Conservation (phyloP, 2,113 vertebrate species). For the Artemisiospiza belli region DNA sequence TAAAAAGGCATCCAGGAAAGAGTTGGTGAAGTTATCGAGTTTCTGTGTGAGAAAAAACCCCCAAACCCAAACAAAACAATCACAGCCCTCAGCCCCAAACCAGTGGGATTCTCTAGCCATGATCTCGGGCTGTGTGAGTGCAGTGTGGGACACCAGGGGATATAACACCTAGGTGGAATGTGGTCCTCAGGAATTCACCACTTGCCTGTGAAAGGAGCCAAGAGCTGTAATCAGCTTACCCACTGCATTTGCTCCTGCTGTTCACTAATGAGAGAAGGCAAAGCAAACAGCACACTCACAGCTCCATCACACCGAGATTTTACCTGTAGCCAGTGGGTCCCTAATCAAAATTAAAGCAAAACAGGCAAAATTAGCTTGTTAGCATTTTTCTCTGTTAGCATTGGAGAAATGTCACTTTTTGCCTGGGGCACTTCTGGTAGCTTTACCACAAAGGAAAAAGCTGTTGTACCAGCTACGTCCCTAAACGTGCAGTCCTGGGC, state of each 20-base stretch:
- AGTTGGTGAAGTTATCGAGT: not conserved
- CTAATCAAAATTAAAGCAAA: slow-evolving; percentile 60
- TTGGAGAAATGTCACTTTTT: slow-evolving; percentile 60
- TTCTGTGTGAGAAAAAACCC: not conserved
- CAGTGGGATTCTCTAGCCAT: not conserved
- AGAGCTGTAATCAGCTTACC: slow-evolving; percentile 45
- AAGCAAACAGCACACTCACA: slow-evolving; percentile 45
- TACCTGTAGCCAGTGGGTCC: slow-evolving; percentile 38
- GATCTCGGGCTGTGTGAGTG: not conserved
- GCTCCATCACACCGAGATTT: slow-evolving; percentile 30
- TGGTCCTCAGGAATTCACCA: not conserved
- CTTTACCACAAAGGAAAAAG: slow-evolving; percentile 14
- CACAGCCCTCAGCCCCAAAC: not conserved
- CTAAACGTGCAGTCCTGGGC: slow-evolving; percentile 11
- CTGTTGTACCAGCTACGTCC: not conserved
- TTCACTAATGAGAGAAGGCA: slow-evolving; percentile 58
- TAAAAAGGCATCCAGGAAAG: slow-evolving; percentile 13
- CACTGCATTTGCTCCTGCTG: slow-evolving; percentile 35
- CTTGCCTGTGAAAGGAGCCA: slow-evolving; percentile 33
- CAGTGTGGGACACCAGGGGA: not conserved
- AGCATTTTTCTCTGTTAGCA: slow-evolving; percentile 47
- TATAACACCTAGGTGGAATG: not conserved
- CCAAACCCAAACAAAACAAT: not conserved
- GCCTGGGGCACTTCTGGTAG: slow-evolving; percentile 36
- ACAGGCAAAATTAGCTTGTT: slow-evolving; percentile 55